These are phyloP conservation scores for Bellardia bayeri DNA, from an alignment of 2,888 invertebrate genomes.

Conservation along the genomic window DNA sequence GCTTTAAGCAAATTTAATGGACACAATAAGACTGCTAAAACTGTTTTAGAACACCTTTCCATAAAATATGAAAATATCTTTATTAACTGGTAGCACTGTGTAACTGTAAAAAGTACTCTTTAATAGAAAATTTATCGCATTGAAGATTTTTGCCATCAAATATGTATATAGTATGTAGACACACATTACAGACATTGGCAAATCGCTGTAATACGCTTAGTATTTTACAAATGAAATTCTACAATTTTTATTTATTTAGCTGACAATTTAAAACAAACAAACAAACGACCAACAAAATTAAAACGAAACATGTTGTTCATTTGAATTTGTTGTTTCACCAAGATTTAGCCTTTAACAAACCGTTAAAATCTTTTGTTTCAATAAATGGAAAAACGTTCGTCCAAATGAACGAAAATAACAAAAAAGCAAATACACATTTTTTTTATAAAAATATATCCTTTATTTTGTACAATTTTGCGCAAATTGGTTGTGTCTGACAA, in stretches of 20 bases:
- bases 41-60: not conserved
- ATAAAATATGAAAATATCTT: not conserved
- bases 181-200: not conserved
- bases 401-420: slow-evolving; percentile 36
- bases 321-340: slow-evolving; percentile 31
- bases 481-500: slow-evolving; percentile 72
- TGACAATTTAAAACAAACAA: slow-evolving; percentile 34
- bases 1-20: too few relatives aligned
- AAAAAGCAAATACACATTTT: not conserved
- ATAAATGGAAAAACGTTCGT: slow-evolving; percentile 60
- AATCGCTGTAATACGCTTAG: slow-evolving; percentile 17
- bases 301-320: slow-evolving; percentile 30
- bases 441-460: slow-evolving; percentile 45
- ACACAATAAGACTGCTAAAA: too few relatives aligned
- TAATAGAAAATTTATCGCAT: not conserved
- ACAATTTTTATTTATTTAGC: slow-evolving; percentile 32
- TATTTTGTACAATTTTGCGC: slow-evolving; percentile 62
- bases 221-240: slow-evolving; percentile 20
- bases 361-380: slow-evolving; percentile 70
- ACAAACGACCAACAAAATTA: not conserved
- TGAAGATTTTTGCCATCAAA: not conserved
- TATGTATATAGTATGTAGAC: not conserved
- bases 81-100: not conserved
- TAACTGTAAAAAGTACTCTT: not conserved
- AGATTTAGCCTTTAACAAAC: slow-evolving; percentile 63